Evolutionary conservation across 2,797 vertebrate species (phyloP), one percentile per base, ranked within the genome.

Genomic region (Siniperca scherzeri): DNA sequence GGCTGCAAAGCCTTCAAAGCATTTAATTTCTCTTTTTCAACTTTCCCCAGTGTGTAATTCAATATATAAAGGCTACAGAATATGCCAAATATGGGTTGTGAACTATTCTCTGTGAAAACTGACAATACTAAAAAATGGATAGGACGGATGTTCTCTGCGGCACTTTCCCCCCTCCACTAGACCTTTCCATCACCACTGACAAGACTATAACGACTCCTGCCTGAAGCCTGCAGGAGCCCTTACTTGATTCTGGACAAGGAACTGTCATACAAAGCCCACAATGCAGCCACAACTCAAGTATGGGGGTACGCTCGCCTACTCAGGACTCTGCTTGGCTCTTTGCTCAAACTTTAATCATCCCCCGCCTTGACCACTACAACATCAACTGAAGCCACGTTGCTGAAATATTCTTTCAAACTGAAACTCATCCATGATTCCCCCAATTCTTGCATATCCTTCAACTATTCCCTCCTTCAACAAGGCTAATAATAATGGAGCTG

Each of bases 181-280:
- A 83, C 68, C 50, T 81, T 73, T 89, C 77, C 76, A 87, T 91
- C 87, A 74, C 59, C 16, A 10, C 73, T 88, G 89, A 92, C 88
- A 90, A 61, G 40, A 65, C 74, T 25, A 13, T 50, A 80, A 74
- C 17, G 46, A 77, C 69, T 80, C 70, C 71, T 74, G 55, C 25
- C 76, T 73, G n/a, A 66, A 81, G 82, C 67, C 78, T 61, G 79
- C 73, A 72, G 74, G 83, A 79, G 67, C 74, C 46, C 68, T 52
- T 64, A 76, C 78, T 78, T 56, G 22, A 72, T 66, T 83, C 38
- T 57, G 65, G 83, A 88, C 65, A 73, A 78, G 66, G 33, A 85
- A 52, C 70, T 88, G 82, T 84, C 80, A 89, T 55, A 79, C 7
- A 73, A 74, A 71, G 59, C 50, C 67, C 42, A 44, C 12, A 79